These are phyloP conservation scores for Leptobrachium leishanense DNA, from an alignment of 2,113 vertebrate genomes.

Conservation along the genomic window DNA sequence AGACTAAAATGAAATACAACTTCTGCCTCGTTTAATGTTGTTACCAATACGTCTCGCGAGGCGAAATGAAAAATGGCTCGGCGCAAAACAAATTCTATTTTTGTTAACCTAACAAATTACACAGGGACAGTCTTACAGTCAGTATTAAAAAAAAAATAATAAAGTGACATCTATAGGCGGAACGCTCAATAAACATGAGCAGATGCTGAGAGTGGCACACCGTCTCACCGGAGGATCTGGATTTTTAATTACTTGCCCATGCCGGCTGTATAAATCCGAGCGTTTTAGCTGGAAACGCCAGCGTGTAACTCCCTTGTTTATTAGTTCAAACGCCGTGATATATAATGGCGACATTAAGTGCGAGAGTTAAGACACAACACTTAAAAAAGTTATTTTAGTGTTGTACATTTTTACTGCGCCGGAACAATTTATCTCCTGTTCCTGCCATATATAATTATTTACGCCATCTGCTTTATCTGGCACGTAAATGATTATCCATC, in stretches of 20 bases:
- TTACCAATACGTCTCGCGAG: not conserved
- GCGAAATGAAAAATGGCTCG: not conserved
- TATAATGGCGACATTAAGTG: slow-evolving; percentile 6
- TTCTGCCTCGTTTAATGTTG: not conserved
- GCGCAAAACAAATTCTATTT: not conserved
- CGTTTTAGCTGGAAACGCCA: slow-evolving; percentile 31
- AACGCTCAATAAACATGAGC: slow-evolving; percentile 42
- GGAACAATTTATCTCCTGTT: slow-evolving; percentile 10
- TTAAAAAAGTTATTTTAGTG: slow-evolving; percentile 20
- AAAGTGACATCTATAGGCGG: slow-evolving; percentile 14
- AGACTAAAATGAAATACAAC: not conserved
- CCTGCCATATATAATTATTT: slow-evolving; percentile 25
- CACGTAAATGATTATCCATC: not conserved
- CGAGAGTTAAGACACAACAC: slow-evolving; percentile 11
- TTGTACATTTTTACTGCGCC: slow-evolving; percentile 12
- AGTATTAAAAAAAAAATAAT: not conserved
- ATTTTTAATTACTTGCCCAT: slow-evolving; percentile 26
- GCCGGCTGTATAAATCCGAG: slow-evolving; percentile 30
- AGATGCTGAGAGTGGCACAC: slow-evolving; percentile 28
- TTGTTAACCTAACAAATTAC: not conserved
- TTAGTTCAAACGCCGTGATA: slow-evolving; percentile 8
- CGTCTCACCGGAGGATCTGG: slow-evolving; percentile 17
- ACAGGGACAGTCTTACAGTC: slow-evolving; percentile 9
- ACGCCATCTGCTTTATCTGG: slow-evolving; percentile 31
- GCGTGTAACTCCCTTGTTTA: slow-evolving; percentile 25